Evolutionary conservation across 2,797 vertebrate species (phyloP).

Genomic region (Ceyx erithaca): DNA sequence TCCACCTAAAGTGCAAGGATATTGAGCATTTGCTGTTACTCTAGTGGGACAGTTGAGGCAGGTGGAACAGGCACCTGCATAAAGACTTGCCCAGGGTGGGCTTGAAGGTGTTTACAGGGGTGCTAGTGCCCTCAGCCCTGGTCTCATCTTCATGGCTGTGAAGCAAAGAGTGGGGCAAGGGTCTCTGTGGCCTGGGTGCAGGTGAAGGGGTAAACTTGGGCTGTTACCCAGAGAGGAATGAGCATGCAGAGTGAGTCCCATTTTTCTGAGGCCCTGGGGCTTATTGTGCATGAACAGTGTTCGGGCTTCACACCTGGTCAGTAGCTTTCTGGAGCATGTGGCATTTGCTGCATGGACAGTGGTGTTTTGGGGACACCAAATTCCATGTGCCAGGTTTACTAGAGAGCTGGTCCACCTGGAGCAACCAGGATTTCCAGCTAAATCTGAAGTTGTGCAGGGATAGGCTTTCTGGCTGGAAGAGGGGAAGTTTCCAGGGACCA

Average conservation of each 20-base stretch:
- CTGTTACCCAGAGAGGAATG: not conserved
- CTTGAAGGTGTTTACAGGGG: not conserved
- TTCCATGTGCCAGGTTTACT: not conserved
- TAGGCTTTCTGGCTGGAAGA: not conserved
- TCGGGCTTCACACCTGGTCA: not conserved
- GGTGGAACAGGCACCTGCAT: not conserved
- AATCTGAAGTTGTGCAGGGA: not conserved
- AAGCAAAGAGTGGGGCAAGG: not conserved
- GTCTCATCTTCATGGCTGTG: not conserved
- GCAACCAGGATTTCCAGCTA: not conserved
- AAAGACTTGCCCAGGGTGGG: not conserved
- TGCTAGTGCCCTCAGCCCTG: not conserved
- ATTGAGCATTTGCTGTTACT: not conserved
- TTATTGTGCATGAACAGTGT: fast-evolving
- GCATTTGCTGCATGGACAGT: not conserved
- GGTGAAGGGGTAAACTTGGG: not conserved
- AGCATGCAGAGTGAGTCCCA: not conserved
- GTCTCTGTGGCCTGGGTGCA: not conserved
- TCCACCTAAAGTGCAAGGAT: not conserved
- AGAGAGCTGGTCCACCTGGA: not conserved
- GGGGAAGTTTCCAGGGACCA: not conserved
- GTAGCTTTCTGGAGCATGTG: not conserved
- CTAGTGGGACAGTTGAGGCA: not conserved
- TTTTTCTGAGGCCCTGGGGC: not conserved
- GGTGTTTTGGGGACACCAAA: not conserved